Percentiles rank a stretch among this genome's conserved stretches.
Evolutionary conservation across 2,113 vertebrate species (phyloP).

Genomic region (Cariama cristata): DNA sequence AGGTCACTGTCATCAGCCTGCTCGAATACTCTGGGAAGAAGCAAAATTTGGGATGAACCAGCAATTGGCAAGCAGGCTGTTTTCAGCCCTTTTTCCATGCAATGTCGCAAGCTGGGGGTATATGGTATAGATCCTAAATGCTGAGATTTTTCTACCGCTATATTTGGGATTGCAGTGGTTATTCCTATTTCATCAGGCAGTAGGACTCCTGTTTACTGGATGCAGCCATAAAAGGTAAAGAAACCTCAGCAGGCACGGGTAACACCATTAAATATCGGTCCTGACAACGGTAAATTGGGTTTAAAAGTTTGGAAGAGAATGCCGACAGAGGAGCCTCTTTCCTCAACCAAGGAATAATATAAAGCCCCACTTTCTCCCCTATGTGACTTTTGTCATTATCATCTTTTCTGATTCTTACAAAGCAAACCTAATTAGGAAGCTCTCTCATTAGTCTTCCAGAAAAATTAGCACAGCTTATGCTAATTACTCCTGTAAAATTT

Average conservation of each 20-base stretch:
- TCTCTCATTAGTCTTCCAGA: constrained; percentile 98
- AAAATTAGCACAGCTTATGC: constrained; percentile 98
- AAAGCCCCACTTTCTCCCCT: constrained; percentile 76
- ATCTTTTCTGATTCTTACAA: constrained; percentile 90
- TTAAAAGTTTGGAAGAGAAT: constrained; percentile 43
- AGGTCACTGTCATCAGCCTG: neutral
- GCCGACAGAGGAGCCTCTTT: constrained; percentile 25
- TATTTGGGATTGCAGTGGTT: constrained; percentile 24
- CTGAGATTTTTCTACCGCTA: neutral
- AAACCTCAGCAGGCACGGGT: constrained; percentile 15
- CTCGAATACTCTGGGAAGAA: neutral
- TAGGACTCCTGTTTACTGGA: constrained; percentile 11
- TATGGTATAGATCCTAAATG: neutral
- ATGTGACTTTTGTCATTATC: constrained; percentile 83
- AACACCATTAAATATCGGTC: constrained; percentile 5
- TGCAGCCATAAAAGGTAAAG: constrained; percentile 51
- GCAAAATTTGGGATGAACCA: neutral
- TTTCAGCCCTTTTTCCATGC: neutral
- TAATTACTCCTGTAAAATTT: constrained; percentile 99
- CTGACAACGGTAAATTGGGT: neutral
- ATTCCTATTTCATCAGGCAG: constrained; percentile 15
- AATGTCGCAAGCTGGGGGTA: neutral
- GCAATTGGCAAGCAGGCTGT: neutral
- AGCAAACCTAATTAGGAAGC: constrained; percentile 98
- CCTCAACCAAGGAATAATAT: constrained; percentile 65